Evolutionary conservation across 2,888 invertebrate species (phyloP), one percentile per base, ranked within the genome.

Genomic region (Fragum fragum): DNA sequence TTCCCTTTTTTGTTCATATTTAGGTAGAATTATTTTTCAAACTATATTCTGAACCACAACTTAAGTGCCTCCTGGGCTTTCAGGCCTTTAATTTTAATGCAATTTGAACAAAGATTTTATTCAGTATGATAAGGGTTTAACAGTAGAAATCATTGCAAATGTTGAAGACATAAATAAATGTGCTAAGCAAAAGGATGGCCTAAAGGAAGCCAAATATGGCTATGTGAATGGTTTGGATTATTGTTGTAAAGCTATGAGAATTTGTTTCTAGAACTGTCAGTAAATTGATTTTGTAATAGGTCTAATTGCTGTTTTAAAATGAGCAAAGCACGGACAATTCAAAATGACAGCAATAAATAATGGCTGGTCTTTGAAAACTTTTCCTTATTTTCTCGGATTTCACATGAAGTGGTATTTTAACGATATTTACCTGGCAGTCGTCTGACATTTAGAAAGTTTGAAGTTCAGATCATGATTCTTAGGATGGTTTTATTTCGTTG

Each of bases 291-390:
- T 63, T 36, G 36, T 63, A 63, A 63, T 63, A 32, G 29, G n/a
- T 63, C 63, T 63, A 63, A 63, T 63, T 63, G 63, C 63, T 63
- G 63, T 21, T 36, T n/a, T 7, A 11, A 63, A 63, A 36, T n/a
- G 63, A 32, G 63, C 63, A 32, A 63, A 32, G 36, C 36, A 63
- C 21, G 16, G 36, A 26, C 42, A 21, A 66, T 66, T 66, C 26
- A 23, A 11, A 42, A 42, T 42, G 42, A 21, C 21, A 42, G 42
- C 26, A 42, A 66, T 66, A 42, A 42, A 66, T 42, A 66, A 66
- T 66, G 21, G 21, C 39, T 42, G 39, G 39, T 42, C 66, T 39
- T 42, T 66, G 21, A 66, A 18, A 63, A 32, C 16, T 14, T 32
- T 61, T 61, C 21, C 66, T 23, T 26, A 42, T 21, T 39, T 42